A percentile compares a stretch with the other conserved stretches of the same genome.
These are phyloP conservation scores for Astur gentilis DNA, from an alignment of 2,113 vertebrate species.

Conservation along the genomic window DNA sequence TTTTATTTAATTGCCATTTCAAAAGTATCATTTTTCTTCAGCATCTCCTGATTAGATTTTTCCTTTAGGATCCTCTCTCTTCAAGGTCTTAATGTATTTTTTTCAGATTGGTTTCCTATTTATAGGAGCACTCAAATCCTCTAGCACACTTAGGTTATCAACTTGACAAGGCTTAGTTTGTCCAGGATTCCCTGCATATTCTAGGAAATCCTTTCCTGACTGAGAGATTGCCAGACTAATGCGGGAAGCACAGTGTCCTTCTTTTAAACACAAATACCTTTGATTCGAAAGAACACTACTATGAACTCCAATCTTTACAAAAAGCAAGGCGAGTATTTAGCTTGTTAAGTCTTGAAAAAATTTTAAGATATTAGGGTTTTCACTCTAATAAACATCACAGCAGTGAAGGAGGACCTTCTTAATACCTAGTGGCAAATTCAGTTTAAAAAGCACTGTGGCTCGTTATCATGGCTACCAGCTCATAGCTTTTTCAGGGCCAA, in stretches of 20 bases:
- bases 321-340: neutral
- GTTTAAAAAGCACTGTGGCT: neutral
- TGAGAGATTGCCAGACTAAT: neutral
- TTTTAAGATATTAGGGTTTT: neutral
- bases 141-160: neutral
- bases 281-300: neutral
- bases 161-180: neutral
- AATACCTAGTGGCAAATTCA: neutral
- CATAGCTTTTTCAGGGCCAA: neutral
- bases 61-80: neutral
- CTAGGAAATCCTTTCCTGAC: neutral
- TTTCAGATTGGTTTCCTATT: neutral
- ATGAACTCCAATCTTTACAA: neutral
- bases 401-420: neutral
- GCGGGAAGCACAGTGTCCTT: neutral
- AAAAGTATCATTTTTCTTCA: neutral
- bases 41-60: neutral
- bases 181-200: neutral
- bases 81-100: neutral
- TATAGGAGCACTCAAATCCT: neutral
- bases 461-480: neutral
- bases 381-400: neutral
- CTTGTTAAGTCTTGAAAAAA: neutral
- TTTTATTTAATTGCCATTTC: conserved; percentile 10
- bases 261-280: neutral